Percentiles rank a stretch among this genome's conserved stretches.
These are phyloP conservation scores for Pentalonia nigronervosa DNA, from an alignment of 1,140 invertebrate species.

Conservation along the genomic window DNA sequence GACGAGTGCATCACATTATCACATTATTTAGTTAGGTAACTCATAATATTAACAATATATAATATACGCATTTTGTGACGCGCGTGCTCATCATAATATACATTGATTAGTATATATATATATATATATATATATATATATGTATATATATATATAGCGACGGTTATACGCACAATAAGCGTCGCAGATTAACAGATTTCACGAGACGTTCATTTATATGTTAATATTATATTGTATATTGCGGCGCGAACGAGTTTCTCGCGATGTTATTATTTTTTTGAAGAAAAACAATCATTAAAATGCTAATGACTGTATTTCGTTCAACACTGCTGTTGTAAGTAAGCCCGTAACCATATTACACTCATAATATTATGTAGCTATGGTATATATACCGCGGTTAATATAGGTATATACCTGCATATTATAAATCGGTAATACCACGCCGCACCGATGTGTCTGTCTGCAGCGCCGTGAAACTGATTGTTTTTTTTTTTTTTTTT, in stretches of 20 bases:
- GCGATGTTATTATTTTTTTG: neutral
- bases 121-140: too few species aligned
- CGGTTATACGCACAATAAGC: neutral
- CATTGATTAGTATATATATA: neutral
- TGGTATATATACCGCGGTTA: neutral
- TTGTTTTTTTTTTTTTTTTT: too few species aligned
- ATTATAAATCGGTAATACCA: too few species aligned
- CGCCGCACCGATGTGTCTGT: too few species aligned
- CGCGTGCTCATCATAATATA: neutral
- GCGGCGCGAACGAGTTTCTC: neutral
- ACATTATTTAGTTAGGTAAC: neutral
- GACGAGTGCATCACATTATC: neutral
- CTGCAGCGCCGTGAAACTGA: neutral
- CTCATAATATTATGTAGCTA: neutral
- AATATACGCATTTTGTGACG: neutral
- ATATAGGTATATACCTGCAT: too few species aligned
- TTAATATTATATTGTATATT: neutral
- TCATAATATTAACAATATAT: neutral
- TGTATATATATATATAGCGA: neutral
- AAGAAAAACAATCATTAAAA: constrained; percentile 46
- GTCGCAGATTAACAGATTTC: constrained; percentile 3
- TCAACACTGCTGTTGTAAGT: neutral
- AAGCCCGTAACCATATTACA: neutral
- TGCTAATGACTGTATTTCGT: constrained; percentile 15
- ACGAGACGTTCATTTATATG: constrained; percentile 38